Conservation (phyloP, 2,797 vertebrate genomes). For the Taeniopygia guttata region DNA sequence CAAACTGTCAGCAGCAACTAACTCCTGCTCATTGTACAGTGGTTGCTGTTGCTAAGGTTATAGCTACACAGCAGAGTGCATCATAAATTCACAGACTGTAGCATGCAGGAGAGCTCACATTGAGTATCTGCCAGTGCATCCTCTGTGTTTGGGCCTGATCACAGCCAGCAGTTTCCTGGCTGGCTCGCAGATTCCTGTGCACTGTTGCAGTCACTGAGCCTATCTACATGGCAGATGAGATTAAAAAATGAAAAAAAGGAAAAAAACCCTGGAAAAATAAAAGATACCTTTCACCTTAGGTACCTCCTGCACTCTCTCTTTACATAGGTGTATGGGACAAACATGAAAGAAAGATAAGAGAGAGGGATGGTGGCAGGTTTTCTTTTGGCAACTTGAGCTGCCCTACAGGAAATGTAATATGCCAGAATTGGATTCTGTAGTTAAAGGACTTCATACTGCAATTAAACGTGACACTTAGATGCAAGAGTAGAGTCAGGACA, state of each 20-base stretch:
- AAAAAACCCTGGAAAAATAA: neutral
- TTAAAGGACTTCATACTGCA: neutral
- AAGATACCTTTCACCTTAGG: neutral
- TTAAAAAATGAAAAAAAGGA: neutral
- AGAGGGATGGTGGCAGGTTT: neutral
- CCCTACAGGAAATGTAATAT: neutral
- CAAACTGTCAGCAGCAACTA: neutral
- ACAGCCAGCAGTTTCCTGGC: neutral
- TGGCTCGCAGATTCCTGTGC: slow-evolving; percentile 16
- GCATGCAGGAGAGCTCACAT: neutral
- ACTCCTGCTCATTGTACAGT: neutral
- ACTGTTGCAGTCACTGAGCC: neutral
- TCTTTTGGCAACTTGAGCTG: neutral
- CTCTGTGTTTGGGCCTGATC: neutral
- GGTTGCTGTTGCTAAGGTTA: slow-evolving; percentile 54
- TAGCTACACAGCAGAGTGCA: slow-evolving; percentile 28
- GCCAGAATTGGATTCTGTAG: neutral
- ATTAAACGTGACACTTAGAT: neutral
- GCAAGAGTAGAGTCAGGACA: neutral
- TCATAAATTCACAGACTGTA: slow-evolving; percentile 24
- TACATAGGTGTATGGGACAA: neutral
- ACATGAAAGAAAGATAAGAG: neutral
- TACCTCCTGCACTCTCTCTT: neutral
- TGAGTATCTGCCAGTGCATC: slow-evolving; percentile 35
- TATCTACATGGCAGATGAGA: neutral